phyloP scores from a whole-genome alignment of 2,888 invertebrate genomes.

The Synanthedon andrenaeformis region DNA sequence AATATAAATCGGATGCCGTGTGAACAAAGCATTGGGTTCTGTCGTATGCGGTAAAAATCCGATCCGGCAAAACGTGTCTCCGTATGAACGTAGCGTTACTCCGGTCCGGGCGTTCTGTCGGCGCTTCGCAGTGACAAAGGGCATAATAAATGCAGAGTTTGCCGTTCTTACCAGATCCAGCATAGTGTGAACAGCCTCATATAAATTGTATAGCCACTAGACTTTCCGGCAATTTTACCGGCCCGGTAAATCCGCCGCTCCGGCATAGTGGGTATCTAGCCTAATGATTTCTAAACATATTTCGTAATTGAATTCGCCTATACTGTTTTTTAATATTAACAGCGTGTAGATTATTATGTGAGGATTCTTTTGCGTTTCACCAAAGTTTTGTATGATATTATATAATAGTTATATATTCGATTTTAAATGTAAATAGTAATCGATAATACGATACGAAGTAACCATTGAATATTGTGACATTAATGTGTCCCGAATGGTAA shows the following conservation, averaged over 20 bases:
- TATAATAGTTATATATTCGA: conserved; percentile 63
- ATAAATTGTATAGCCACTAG: too few relatives aligned
- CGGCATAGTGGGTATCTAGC: too few relatives aligned
- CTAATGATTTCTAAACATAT: neutral
- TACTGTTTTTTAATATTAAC: conserved; percentile 1
- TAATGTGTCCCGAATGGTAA: conserved; percentile 62
- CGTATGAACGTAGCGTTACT: too few relatives aligned
- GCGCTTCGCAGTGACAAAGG: too few relatives aligned
- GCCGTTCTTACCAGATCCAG: neutral
- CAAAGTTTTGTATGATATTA: conserved; percentile 70
- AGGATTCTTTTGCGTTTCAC: conserved; percentile 63
- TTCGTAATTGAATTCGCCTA: neutral
- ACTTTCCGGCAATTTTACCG: too few relatives aligned
- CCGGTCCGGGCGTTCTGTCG: too few relatives aligned
- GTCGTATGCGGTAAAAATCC: too few relatives aligned
- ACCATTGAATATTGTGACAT: conserved; percentile 53
- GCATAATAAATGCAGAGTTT: too few relatives aligned
- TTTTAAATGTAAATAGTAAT: conserved; percentile 67
- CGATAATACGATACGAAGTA: conserved; percentile 52
- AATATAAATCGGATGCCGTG: too few relatives aligned
- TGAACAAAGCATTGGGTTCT: too few relatives aligned
- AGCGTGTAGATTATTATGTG: conserved; percentile 50
- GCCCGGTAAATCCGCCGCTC: too few relatives aligned
- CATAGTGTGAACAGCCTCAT: neutral
- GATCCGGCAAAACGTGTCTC: too few relatives aligned